A percentile compares a stretch with the other conserved stretches of the same genome.
These are phyloP conservation scores for Agrypnia vestita DNA, from an alignment of 1,140 invertebrate species.

Conservation along the genomic window DNA sequence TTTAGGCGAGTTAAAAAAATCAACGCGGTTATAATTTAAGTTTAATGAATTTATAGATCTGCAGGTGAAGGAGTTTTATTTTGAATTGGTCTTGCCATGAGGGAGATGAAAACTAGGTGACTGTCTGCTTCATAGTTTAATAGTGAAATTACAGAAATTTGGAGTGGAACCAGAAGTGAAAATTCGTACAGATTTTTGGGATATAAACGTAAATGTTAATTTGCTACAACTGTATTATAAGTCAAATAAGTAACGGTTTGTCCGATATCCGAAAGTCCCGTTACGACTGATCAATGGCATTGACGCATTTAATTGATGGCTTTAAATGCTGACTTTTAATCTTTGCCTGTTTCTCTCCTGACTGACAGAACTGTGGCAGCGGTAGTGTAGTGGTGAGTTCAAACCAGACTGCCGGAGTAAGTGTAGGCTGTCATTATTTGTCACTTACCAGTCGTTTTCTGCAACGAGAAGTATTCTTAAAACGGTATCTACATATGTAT, in stretches of 20 bases:
- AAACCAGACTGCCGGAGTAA: slow-evolving; percentile 10
- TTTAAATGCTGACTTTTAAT: slow-evolving; percentile 11
- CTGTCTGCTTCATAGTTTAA: no score
- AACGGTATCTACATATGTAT: no score
- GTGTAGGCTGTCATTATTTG: slow-evolving; percentile 7
- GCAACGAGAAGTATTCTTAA: neutral
- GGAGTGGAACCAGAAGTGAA: no score
- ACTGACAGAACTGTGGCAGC: slow-evolving; percentile 2
- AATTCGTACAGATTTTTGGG: neutral
- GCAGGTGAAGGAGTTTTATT: no score
- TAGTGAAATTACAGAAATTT: no score
- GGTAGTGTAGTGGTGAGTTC: slow-evolving; percentile 1
- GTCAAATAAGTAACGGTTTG: neutral
- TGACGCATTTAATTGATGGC: slow-evolving; percentile 8
- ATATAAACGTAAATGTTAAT: neutral
- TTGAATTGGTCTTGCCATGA: no score
- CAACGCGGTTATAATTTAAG: no score
- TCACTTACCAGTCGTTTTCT: slow-evolving; percentile 6
- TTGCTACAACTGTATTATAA: no score
- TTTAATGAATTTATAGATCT: no score
- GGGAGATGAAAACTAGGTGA: no score
- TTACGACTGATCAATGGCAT: neutral
- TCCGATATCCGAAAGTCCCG: neutral
- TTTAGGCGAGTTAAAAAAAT: no score
- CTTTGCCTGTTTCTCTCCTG: neutral